A percentile compares a stretch with the other conserved stretches of the same genome.
phyloP scores from a whole-genome alignment of 2,113 vertebrate species.

The Aramus guarauna region DNA sequence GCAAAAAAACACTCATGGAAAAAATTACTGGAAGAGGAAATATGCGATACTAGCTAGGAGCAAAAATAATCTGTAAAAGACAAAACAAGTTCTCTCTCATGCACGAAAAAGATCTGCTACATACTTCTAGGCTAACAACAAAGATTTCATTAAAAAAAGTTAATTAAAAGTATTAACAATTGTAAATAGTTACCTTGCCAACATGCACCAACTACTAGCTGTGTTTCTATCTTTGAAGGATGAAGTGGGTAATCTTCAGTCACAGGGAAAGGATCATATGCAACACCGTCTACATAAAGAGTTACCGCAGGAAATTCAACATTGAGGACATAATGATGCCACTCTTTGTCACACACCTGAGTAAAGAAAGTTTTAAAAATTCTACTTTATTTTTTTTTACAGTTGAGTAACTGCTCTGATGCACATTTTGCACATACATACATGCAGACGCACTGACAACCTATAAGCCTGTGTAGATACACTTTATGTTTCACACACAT shows the following conservation, averaged over 20 bases:
- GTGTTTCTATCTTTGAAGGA: constrained; percentile 84
- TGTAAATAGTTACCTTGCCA: constrained; percentile 88
- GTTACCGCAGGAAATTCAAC: constrained; percentile 87
- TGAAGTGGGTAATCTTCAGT: constrained; percentile 95
- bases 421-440: background rate
- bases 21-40: background rate
- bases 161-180: background rate
- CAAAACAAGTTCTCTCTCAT: background rate
- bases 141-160: background rate
- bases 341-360: constrained; percentile 95
- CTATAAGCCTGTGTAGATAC: background rate
- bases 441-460: background rate
- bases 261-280: constrained; percentile 92
- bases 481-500: background rate
- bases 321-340: constrained; percentile 96
- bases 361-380: background rate
- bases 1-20: background rate
- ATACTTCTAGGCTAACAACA: background rate
- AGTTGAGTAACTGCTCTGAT: background rate
- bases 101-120: background rate
- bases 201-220: constrained; percentile 94
- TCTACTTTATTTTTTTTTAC: background rate
- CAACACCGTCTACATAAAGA: constrained; percentile 88
- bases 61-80: background rate
- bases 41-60: background rate